Conservation (phyloP, 2,888 invertebrate species). For the Lomographa bimaculata region DNA sequence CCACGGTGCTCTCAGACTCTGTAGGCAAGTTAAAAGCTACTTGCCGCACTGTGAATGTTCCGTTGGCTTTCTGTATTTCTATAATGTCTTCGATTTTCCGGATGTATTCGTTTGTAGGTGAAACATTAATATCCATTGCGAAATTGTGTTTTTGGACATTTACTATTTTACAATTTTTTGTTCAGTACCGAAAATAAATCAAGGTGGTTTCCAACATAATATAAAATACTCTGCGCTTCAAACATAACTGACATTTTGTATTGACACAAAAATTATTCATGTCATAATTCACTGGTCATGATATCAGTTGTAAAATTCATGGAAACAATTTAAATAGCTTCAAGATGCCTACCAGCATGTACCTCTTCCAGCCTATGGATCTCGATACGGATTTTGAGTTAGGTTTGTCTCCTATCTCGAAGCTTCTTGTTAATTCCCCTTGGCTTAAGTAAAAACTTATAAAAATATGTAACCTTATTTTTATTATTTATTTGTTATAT, state of each 20-base stretch:
- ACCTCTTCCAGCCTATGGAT: too few relatives aligned
- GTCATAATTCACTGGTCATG: too few relatives aligned
- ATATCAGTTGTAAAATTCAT: too few relatives aligned
- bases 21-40: slow-evolving; percentile 63
- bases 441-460: too few relatives aligned
- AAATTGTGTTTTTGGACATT: slow-evolving; percentile 34
- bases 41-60: slow-evolving; percentile 57
- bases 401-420: too few relatives aligned
- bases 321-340: too few relatives aligned
- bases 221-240: too few relatives aligned
- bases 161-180: slow-evolving; percentile 50
- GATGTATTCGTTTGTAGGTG: slow-evolving; percentile 45
- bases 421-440: too few relatives aligned
- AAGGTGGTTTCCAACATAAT: slow-evolving; percentile 43
- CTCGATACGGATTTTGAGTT: too few relatives aligned
- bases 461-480: too few relatives aligned
- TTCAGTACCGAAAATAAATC: slow-evolving; percentile 42
- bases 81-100: slow-evolving; percentile 75
- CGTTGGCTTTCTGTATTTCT: slow-evolving; percentile 72
- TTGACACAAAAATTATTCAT: slow-evolving; percentile 6
- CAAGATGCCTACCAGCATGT: too few relatives aligned
- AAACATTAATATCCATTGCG: slow-evolving; percentile 49
- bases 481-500: too few relatives aligned
- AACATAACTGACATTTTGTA: slow-evolving; percentile 23
- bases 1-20: slow-evolving; percentile 48